A percentile compares a stretch with the other conserved stretches of the same genome.
Evolutionary conservation across 2,113 vertebrate species (phyloP).

Genomic region (Rhinopomastus cyanomelas): DNA sequence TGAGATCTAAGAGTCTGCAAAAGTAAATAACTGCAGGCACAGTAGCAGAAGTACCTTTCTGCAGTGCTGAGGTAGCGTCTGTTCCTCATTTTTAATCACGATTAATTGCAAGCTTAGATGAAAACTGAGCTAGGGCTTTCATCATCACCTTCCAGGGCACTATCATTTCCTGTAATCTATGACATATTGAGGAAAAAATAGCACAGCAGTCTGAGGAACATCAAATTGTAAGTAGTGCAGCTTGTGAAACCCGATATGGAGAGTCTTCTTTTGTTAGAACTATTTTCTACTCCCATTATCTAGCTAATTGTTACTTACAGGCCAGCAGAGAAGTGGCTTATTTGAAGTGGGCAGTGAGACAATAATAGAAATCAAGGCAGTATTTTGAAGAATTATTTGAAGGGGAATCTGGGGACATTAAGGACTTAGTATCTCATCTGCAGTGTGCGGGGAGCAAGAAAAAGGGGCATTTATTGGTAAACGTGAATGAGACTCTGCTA

Average conservation of each 20-base stretch:
- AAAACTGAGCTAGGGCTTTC: conserved; percentile 3
- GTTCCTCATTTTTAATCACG: conserved; percentile 2
- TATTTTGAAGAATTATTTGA: background rate
- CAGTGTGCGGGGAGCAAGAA: background rate
- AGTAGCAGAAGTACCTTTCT: background rate
- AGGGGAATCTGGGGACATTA: background rate
- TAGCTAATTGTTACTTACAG: background rate
- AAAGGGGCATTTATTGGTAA: background rate
- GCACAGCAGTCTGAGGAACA: background rate
- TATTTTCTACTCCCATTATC: conserved; percentile 7
- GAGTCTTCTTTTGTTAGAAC: background rate
- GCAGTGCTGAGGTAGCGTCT: conserved; percentile 31
- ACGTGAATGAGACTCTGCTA: background rate
- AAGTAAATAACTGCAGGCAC: conserved; percentile 44
- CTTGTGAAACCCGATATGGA: background rate
- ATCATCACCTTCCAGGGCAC: background rate
- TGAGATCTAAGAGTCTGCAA: background rate
- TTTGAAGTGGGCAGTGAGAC: conserved; percentile 2
- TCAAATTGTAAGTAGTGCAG: background rate
- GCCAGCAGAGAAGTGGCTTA: background rate
- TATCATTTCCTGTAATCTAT: background rate
- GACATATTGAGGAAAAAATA: background rate
- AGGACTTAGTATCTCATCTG: background rate
- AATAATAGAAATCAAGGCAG: too few relatives aligned
- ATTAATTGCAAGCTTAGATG: conserved; percentile 3